Evolutionary conservation across 2,888 invertebrate genomes (phyloP), one percentile per base, ranked within the genome.

Genomic region (Cheilosia soror): DNA sequence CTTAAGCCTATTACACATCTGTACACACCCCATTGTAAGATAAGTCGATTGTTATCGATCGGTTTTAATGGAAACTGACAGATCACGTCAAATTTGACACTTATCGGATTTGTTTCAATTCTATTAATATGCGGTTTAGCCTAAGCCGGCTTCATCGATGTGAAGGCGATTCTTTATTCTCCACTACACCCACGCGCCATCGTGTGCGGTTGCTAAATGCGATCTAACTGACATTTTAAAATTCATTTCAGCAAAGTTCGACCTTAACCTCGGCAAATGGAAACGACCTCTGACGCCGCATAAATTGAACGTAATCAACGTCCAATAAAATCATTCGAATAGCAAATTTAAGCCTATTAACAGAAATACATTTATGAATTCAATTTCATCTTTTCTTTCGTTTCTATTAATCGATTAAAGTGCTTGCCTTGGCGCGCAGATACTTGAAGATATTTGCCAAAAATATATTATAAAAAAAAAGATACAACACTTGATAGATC

Each of bases 261-360:
- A 71, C 69, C 71, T 47, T 71, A 71, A 78, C 78, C 78, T 78
- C 71, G 40, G 40, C 60, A 57, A 65, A 63, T 63, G 44, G 31
- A 78, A 57, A 57, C 57, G 57, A 78, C 69, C 78, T 63, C 49
- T 47, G 29, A 20, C 33, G 20, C 27, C 20, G 66, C 58, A 49
- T 57, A 58, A 37, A 65, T 58, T 58, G 15, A 37, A 53, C 25
- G 5, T 25, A 71, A 71, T 60, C 51, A 49, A 33, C 42, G 53
- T 60, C 60, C 60, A 71, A 49, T 71, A 33, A 58, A 37, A 71
- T 51, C 49, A 71, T 49, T 55, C 27, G 49, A 33, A 37, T 37
- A 1, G 40, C 51, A 71, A 78, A 78, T 62, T 71, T 37, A 78
- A 78, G 51, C 37, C 68, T 63, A 78, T 71, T 71, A 71, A 63